Evolutionary conservation across 2,113 vertebrate species (phyloP).

Genomic region (Hystrix cristata): DNA sequence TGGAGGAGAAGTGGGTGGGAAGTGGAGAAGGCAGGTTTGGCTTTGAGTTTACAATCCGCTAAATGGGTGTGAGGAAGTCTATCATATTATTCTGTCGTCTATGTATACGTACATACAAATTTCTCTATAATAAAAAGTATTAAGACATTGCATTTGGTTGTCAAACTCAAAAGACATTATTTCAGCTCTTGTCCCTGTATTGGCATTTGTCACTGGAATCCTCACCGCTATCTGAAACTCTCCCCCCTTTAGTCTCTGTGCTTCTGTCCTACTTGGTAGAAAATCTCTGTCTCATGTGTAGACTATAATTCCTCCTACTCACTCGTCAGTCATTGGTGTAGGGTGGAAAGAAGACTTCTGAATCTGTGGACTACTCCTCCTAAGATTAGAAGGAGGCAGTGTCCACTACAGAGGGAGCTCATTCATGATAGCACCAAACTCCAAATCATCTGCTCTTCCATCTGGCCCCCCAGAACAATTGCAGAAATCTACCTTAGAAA

Average conservation of each 20-base stretch:
- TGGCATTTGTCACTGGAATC: not conserved
- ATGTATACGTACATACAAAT: not conserved
- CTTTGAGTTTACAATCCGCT: not conserved
- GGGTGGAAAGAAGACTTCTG: not conserved
- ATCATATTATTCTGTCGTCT: not conserved
- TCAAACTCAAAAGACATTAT: not conserved
- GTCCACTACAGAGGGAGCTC: not conserved
- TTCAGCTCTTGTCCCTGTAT: conserved; percentile 67
- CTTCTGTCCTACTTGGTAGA: not conserved
- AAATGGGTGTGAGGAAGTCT: not conserved
- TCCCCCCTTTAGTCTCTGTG: not conserved
- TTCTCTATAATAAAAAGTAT: not conserved
- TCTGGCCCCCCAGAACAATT: not conserved
- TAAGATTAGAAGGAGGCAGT: not conserved
- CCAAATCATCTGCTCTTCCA: not conserved
- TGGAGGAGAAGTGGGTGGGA: not conserved
- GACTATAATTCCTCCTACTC: not conserved
- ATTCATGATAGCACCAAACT: not conserved
- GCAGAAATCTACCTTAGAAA: not conserved
- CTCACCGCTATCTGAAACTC: not conserved
- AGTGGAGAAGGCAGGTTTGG: not conserved
- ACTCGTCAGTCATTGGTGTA: not conserved
- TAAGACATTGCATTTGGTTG: not conserved
- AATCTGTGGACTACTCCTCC: not conserved
- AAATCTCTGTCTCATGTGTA: not conserved